These are phyloP conservation scores for Sorex fumeus DNA, from an alignment of 2,113 vertebrate species.

Conservation along the genomic window DNA sequence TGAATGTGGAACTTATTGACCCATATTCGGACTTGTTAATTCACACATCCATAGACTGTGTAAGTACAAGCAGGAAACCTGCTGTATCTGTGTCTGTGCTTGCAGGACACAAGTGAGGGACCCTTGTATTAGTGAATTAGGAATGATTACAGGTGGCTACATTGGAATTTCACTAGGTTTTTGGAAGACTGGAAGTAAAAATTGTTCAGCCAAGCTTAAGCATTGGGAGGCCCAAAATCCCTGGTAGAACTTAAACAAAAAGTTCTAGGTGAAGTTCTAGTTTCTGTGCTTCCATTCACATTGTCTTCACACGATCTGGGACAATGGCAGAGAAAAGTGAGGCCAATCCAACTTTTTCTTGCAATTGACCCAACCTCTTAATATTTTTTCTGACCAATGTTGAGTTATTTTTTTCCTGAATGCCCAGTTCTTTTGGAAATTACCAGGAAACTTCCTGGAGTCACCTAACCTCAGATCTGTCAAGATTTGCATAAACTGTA, in stretches of 20 bases:
- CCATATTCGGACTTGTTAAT: background rate
- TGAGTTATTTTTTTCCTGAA: conserved; percentile 9
- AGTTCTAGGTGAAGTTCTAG: background rate
- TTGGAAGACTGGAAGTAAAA: background rate
- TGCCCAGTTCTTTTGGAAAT: background rate
- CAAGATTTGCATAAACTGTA: background rate
- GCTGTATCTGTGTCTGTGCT: background rate
- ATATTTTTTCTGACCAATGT: background rate
- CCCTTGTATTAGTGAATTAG: background rate
- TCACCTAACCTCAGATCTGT: background rate
- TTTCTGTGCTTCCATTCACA: background rate
- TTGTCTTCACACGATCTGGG: background rate
- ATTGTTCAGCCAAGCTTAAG: background rate
- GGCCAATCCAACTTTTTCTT: background rate
- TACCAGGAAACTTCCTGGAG: background rate
- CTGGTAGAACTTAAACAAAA: background rate
- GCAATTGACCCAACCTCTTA: background rate
- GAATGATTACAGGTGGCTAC: background rate
- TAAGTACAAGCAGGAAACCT: background rate
- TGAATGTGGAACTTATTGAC: background rate
- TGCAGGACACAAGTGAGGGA: background rate
- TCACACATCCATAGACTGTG: background rate
- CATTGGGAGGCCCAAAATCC: too few species aligned
- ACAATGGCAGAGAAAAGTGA: background rate
- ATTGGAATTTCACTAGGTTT: background rate